phyloP scores from a whole-genome alignment of 1,140 invertebrate species.

The Hylaeus volcanicus region DNA sequence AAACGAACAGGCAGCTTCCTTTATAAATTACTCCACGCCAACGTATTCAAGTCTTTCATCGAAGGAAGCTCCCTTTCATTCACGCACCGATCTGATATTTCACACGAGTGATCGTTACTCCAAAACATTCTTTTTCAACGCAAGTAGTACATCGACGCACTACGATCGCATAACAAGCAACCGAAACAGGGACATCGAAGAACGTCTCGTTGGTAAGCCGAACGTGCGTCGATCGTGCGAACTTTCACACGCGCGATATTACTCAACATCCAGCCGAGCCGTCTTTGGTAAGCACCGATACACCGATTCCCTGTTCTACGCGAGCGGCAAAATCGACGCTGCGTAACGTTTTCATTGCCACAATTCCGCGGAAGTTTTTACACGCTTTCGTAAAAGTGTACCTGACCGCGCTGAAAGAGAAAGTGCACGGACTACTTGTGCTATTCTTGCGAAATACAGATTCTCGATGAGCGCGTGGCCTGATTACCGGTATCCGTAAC shows the following conservation, averaged over 20 bases:
- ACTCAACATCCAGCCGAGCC: slow-evolving; percentile 6
- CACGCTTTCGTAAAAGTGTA: slow-evolving; percentile 50
- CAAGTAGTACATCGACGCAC: neutral
- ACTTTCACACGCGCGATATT: slow-evolving; percentile 35
- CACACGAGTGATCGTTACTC: too few relatives aligned
- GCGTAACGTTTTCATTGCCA: slow-evolving; percentile 44
- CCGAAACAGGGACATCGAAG: neutral
- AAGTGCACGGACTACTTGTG: slow-evolving; percentile 56
- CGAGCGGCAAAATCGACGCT: neutral
- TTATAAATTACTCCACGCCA: too few relatives aligned
- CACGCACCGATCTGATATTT: too few relatives aligned
- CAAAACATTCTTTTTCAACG: too few relatives aligned
- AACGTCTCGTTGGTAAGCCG: neutral
- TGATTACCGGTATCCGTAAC: slow-evolving; percentile 4
- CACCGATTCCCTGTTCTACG: neutral
- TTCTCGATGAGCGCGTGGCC: slow-evolving; percentile 15
- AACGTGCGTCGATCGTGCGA: slow-evolving; percentile 8
- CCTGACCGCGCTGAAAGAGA: slow-evolving; percentile 54
- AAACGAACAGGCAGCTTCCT: too few relatives aligned
- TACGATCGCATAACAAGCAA: neutral
- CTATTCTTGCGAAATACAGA: slow-evolving; percentile 52
- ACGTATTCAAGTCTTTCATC: too few relatives aligned
- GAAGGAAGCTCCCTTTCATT: too few relatives aligned
- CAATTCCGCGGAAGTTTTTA: slow-evolving; percentile 45
- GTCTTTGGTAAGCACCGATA: neutral